A percentile compares a stretch with the other conserved stretches of the same genome.
Conservation (phyloP, 2,888 invertebrate genomes). For the Heliconius cydno region DNA sequence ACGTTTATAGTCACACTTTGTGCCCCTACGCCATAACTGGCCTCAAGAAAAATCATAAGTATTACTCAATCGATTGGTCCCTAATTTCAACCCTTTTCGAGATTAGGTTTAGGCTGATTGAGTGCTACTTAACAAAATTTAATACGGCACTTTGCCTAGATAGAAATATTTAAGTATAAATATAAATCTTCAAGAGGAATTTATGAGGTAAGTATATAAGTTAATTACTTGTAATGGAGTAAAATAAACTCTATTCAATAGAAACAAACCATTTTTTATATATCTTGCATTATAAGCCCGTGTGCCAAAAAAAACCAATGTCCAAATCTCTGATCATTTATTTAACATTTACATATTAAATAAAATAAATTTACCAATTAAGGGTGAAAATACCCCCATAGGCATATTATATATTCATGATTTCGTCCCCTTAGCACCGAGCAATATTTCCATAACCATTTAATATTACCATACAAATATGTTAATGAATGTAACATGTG, state of each 20-base stretch:
- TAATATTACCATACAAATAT: conserved; percentile 33
- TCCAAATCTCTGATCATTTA: neutral
- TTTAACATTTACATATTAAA: conserved; percentile 5
- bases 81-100: neutral
- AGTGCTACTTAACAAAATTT: too few species aligned
- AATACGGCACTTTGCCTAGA: too few species aligned
- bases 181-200: neutral
- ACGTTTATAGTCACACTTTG: too few species aligned
- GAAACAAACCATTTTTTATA: neutral
- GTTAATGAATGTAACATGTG: conserved; percentile 36
- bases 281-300: too few species aligned
- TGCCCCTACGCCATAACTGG: too few species aligned
- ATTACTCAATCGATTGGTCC: neutral
- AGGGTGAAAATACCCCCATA: neutral
- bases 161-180: neutral
- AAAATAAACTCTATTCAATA: neutral
- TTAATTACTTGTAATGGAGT: neutral
- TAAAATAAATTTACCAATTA: conserved; percentile 7
- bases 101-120: too few species aligned
- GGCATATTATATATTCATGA: conserved; percentile 25
- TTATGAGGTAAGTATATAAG: neutral
- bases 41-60: too few species aligned
- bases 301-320: neutral
- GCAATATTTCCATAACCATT: conserved; percentile 32
- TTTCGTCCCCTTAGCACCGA: conserved; percentile 1